Percentiles rank a stretch among this genome's conserved stretches.
These are phyloP conservation scores for Ammodytes dubius DNA, from an alignment of 2,113 vertebrate genomes.

Conservation along the genomic window DNA sequence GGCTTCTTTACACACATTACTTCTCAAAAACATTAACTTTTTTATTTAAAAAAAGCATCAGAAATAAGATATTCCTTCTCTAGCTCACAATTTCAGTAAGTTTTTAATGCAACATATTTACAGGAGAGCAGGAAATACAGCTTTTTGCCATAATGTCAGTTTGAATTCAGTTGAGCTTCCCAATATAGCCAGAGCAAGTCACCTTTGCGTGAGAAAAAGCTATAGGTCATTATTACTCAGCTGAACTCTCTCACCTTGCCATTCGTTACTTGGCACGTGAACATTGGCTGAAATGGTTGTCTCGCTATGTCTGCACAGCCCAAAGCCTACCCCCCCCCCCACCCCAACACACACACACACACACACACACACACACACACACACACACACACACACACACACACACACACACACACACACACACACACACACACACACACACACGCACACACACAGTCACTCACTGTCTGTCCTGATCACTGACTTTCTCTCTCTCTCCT, in stretches of 20 bases:
- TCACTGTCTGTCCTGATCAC: conserved; percentile 60
- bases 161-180: conserved; percentile 28
- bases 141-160: not conserved
- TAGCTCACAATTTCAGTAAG: not conserved
- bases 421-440: no score
- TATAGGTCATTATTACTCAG: conserved; percentile 54
- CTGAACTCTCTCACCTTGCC: conserved; percentile 46
- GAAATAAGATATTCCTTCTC: not conserved
- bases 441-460: not conserved
- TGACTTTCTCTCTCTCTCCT: conserved; percentile 52
- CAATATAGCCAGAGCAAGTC: conserved; percentile 22
- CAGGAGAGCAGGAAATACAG: not conserved
- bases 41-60: not conserved
- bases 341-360: no score
- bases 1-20: not conserved
- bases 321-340: conserved; percentile 47
- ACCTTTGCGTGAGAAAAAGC: conserved; percentile 51
- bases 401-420: no score
- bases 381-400: no score
- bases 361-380: no score
- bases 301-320: conserved; percentile 68
- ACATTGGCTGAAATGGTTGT: conserved; percentile 47
- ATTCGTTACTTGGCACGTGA: conserved; percentile 48
- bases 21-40: not conserved
- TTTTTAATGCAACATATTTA: not conserved